phyloP scores from a whole-genome alignment of 2,113 vertebrate species.

The Riparia riparia region DNA sequence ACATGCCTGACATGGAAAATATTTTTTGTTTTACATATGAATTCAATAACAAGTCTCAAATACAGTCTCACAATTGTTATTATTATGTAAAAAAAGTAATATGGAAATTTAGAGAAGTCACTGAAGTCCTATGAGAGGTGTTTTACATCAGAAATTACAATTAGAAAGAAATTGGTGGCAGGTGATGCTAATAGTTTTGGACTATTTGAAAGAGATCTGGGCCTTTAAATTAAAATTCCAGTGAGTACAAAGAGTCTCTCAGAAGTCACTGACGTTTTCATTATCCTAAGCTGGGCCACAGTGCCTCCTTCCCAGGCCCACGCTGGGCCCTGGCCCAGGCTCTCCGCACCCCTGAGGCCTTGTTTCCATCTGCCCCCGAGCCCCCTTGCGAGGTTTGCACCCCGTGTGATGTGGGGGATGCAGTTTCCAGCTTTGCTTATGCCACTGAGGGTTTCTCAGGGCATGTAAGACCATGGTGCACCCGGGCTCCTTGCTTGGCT shows the following conservation, averaged over 20 bases:
- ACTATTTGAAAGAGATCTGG: neutral
- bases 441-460: neutral
- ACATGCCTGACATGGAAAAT: neutral
- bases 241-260: neutral
- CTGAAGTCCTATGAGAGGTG: neutral
- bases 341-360: neutral
- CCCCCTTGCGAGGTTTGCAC: neutral
- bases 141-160: neutral
- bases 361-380: neutral
- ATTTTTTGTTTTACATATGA: neutral
- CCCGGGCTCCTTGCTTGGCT: neutral
- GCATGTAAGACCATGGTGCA: rapidly evolving
- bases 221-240: neutral
- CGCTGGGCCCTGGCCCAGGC: neutral
- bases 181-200: neutral
- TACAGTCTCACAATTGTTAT: neutral
- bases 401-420: neutral
- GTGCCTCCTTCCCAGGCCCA: neutral
- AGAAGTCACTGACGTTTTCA: neutral
- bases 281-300: neutral
- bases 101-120: neutral
- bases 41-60: neutral
- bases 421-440: neutral
- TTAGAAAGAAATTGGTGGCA: neutral
- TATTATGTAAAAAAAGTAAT: neutral